Evolutionary conservation across 1,140 invertebrate species (phyloP).

Genomic region (Ptiloglossa arizonensis): DNA sequence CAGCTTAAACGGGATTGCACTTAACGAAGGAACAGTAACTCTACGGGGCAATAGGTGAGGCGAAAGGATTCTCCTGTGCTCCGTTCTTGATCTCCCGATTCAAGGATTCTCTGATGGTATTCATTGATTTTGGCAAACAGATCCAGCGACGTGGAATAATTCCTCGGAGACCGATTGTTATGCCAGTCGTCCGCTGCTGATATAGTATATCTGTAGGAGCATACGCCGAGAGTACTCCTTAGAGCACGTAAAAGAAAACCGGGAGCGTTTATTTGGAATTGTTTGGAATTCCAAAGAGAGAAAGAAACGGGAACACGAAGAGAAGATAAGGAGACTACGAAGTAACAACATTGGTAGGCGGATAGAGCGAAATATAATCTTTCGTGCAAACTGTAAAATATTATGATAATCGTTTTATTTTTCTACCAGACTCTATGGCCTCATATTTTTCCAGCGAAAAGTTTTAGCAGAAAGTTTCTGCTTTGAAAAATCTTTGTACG

Average conservation of each 20-base stretch:
- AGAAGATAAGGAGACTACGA: background rate
- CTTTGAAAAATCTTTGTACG: too few relatives aligned
- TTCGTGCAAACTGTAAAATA: background rate
- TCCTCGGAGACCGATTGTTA: slow-evolving; percentile 11
- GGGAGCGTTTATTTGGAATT: background rate
- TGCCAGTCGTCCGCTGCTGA: background rate
- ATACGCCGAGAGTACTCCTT: background rate
- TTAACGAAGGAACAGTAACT: background rate
- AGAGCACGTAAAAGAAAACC: background rate
- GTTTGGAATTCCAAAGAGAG: background rate
- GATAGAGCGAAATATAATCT: background rate
- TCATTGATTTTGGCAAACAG: slow-evolving; percentile 36
- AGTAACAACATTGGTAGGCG: background rate
- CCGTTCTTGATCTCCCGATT: background rate
- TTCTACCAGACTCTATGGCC: background rate
- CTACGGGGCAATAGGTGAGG: background rate
- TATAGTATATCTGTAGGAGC: slow-evolving; percentile 1
- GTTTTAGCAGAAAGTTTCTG: background rate
- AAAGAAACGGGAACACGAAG: background rate
- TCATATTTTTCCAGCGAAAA: background rate
- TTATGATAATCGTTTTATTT: background rate
- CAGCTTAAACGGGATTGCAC: background rate
- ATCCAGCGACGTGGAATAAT: slow-evolving; percentile 27
- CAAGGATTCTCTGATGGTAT: background rate
- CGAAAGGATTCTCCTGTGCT: background rate